Base-by-base conservation (phyloP, 2,797 vertebrate species). In the Enteromius unitaeniatus region DNA sequence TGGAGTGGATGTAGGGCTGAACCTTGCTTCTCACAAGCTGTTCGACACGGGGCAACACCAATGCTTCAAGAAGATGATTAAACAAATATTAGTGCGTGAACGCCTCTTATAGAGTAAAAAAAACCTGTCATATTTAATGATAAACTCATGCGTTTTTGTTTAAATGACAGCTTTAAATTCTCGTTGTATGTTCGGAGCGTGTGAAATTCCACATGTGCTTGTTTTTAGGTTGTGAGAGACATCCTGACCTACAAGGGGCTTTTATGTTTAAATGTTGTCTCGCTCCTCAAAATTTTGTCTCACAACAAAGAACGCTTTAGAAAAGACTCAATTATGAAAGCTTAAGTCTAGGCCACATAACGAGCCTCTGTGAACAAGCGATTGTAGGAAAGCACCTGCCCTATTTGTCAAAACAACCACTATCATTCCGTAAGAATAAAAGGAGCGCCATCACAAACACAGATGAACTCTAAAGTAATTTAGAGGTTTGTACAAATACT, bases 1-100 rank as follows among this genome's bases (percentile, higher is more conserved):
- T 99, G 92, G 98, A 99, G 47, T 93, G 89, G 91, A 99, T 96
- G 90, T 98, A 98, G 40, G 98, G 96, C 93, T 99, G 96, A 37
- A 99, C 89, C 0, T 93, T 97, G 89, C 90, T 95, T 70, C 94
- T 94, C 21, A 99, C 95, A 0, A 97, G 94, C 64, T 97, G 87
- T 88, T 99, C 97, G 0, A 96, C 96, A 89, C 96, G 96, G 49
- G 97, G 96, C 53, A 96, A 89, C 85, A 99, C 96, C 0, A 95
- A 91, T 0, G 94, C 98, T 99, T 92, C 1, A 68, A 6, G 28
- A 11, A 42, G 14, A 75, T 1, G 40, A 58, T 19, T 77, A 86
- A 40, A 82, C 74, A 86, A 7, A 77, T 47, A 51, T 55, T 49
- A n/a, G 11, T 6, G 70, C 13, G 40, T 11, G 72, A n/a, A 83